Evolutionary conservation across 2,797 vertebrate species (phyloP).

Genomic region (Mionectes olivaceus): DNA sequence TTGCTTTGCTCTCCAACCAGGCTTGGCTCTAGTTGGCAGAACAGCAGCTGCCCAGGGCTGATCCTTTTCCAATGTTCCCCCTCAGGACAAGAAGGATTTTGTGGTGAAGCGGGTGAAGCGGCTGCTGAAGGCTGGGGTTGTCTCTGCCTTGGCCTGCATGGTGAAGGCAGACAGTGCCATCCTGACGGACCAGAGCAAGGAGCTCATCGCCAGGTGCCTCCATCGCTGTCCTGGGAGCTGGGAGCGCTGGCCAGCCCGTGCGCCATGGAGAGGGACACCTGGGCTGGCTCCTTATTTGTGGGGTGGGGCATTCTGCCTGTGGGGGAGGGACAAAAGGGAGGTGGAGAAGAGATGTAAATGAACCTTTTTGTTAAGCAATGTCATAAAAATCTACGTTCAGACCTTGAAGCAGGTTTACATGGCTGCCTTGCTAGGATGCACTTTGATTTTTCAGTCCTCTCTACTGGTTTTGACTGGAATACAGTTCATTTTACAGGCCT

Average conservation of each 20-base stretch:
- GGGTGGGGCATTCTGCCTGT: not conserved
- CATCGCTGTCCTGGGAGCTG: fast-evolving
- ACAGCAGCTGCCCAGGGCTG: not conserved
- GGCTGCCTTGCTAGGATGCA: not conserved
- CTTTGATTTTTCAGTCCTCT: not conserved
- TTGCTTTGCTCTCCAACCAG: not conserved
- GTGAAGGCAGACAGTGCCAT: conserved; percentile 92
- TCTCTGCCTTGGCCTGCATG: conserved; percentile 92
- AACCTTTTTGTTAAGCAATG: not conserved
- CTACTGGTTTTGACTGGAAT: not conserved
- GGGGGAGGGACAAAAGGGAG: fast-evolving
- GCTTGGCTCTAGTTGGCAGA: not conserved
- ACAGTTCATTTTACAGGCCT: not conserved
- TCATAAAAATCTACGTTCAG: not conserved
- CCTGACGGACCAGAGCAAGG: conserved; percentile 93
- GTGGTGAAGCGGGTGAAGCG: conserved; percentile 89
- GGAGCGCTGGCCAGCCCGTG: not conserved
- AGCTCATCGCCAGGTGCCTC: conserved; percentile 89
- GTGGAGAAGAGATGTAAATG: not conserved
- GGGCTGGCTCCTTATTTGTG: not conserved
- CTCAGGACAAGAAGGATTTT: conserved; percentile 97
- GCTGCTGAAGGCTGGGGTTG: conserved; percentile 89
- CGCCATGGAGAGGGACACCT: not conserved
- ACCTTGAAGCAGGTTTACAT: not conserved
- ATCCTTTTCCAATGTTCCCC: not conserved